These are phyloP conservation scores for Choristoneura fumiferana DNA, from an alignment of 1,140 invertebrate genomes.

Conservation along the genomic window DNA sequence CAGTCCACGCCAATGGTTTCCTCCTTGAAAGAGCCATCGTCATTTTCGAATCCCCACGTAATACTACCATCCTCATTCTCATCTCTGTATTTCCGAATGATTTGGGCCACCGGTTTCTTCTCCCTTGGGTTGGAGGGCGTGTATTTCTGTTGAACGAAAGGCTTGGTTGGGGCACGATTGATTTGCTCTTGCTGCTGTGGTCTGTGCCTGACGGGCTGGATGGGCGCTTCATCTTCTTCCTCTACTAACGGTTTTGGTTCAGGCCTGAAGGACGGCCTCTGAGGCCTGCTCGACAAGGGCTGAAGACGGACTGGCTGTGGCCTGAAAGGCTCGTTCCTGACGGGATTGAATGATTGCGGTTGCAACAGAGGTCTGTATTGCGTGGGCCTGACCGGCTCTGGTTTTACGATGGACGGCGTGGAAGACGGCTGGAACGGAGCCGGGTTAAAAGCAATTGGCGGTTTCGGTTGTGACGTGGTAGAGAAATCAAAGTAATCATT, in stretches of 20 bases:
- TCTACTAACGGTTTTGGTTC: slow-evolving; percentile 64
- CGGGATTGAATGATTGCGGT: slow-evolving; percentile 57
- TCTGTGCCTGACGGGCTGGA: slow-evolving; percentile 70
- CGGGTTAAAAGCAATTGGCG: slow-evolving; percentile 59
- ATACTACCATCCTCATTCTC: slow-evolving; percentile 90
- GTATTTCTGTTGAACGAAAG: slow-evolving; percentile 59
- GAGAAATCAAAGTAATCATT: slow-evolving; percentile 70
- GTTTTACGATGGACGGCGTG: slow-evolving; percentile 49
- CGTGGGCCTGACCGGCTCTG: slow-evolving; percentile 63
- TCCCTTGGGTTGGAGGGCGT: slow-evolving; percentile 57
- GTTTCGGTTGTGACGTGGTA: slow-evolving; percentile 71
- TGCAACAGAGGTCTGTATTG: slow-evolving; percentile 55
- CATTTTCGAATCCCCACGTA: slow-evolving; percentile 92
- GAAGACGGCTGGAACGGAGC: slow-evolving; percentile 59
- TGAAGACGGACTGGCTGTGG: slow-evolving; percentile 67
- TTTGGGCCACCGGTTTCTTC: slow-evolving; percentile 86
- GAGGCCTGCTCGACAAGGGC: slow-evolving; percentile 70
- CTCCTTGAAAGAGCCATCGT: slow-evolving; percentile 89
- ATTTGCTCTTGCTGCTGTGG: slow-evolving; percentile 66
- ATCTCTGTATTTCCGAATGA: slow-evolving; percentile 85
- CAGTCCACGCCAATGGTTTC: slow-evolving; percentile 90
- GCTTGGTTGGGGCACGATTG: slow-evolving; percentile 66
- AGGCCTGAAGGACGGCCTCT: slow-evolving; percentile 71
- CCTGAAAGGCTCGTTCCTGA: slow-evolving; percentile 55
- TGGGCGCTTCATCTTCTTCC: slow-evolving; percentile 60